A percentile compares a stretch with the other conserved stretches of the same genome.
phyloP scores from a whole-genome alignment of 2,888 invertebrate species.

The Salticus scenicus region DNA sequence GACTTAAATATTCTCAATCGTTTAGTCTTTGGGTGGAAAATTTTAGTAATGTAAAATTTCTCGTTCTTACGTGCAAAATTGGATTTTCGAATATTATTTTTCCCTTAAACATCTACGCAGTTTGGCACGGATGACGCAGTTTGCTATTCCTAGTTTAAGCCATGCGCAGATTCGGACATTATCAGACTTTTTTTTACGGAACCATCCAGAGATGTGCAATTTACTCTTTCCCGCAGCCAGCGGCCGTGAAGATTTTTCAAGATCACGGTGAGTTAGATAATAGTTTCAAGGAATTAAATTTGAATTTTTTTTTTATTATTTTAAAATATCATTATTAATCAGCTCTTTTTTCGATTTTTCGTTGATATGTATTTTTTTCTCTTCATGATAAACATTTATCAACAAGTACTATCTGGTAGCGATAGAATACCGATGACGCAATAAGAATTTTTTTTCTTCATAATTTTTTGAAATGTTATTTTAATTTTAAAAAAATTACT shows the following conservation, averaged over 20 bases:
- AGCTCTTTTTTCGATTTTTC: neutral
- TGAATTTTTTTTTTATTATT: neutral
- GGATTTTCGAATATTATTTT: constrained; percentile 23
- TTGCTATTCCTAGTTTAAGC: constrained; percentile 55
- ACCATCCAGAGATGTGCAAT: constrained; percentile 18
- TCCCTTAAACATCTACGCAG: constrained; percentile 57
- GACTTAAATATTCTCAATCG: neutral
- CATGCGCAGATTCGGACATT: constrained; percentile 63
- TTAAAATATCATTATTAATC: neutral
- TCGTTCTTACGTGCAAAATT: neutral
- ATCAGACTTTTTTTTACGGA: constrained; percentile 11
- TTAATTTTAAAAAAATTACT: too few species aligned
- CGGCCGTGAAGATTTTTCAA: constrained; percentile 5
- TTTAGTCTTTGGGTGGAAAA: neutral
- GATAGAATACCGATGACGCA: constrained; percentile 4
- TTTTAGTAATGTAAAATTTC: constrained; percentile 2
- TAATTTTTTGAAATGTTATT: neutral
- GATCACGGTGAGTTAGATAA: constrained; percentile 11
- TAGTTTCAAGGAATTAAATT: neutral
- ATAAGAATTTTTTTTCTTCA: neutral
- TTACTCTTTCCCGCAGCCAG: neutral
- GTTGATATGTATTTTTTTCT: neutral
- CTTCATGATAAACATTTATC: neutral
- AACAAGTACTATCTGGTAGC: neutral
- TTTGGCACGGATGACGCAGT: constrained; percentile 59